Base-by-base conservation (phyloP, 2,888 invertebrate species). In the Hipparchia semele region DNA sequence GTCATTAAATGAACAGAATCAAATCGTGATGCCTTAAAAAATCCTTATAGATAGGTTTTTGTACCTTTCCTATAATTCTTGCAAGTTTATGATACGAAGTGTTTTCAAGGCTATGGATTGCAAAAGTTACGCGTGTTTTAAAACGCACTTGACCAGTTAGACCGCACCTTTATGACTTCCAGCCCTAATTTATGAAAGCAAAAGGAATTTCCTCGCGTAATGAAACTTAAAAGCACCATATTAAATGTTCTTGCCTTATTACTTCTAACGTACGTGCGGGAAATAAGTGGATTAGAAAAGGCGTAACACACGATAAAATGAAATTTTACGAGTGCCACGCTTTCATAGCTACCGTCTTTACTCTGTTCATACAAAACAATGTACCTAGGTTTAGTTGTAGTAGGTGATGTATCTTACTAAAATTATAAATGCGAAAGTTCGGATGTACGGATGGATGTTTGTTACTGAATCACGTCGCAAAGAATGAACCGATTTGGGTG, bases 211-310 rank as follows among this genome's bases (percentile, higher is more conserved):
- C 46, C 61, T 61, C 13, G n/a, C 23, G 23, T 51, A 9, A 10
- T 51, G 23, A 62, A 65, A 51, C 51, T 33, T 51, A 9, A 51
- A 65, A 33, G 33, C 65, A 23, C 23, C 33, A 65, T 12, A 65
- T 33, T 53, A 65, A 51, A 65, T 4, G 8, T n/a, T 61, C n/a
- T 59, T 45, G 62, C 23, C 23, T 51, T 33, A 51, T 51, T 53
- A 23, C 33, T 65, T 33, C 51, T 51, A 33, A 65, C 53, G 65
- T 33, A 53, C 53, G 23, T 23, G 10, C 53, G 12, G 53, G 7
- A 65, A 53, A 12, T 65, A 65, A 53, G 53, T 39, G 65, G 51
- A 65, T 65, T 65, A 65, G 65, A 51, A 65, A 65, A 53, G 65
- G 53, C 53, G 65, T 65, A 53, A 53, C 51, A 65, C 33, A 51